These are phyloP conservation scores for Heliconius cydno DNA, from an alignment of 2,888 invertebrate genomes.

Conservation along the genomic window DNA sequence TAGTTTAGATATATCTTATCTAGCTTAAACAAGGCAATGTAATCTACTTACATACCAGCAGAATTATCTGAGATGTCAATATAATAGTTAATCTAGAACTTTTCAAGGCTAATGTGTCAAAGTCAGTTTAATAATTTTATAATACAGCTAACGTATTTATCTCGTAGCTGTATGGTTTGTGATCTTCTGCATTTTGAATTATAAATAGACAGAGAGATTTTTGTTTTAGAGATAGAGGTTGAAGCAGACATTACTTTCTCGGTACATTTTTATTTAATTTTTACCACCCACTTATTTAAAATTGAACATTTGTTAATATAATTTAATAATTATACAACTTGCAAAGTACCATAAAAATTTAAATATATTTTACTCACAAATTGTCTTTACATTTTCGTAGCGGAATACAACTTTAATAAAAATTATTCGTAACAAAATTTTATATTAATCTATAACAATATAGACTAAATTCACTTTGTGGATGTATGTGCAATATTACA, in stretches of 20 bases:
- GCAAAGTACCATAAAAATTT: neutral
- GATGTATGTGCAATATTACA: neutral
- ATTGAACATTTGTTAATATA: neutral
- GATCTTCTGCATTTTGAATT: neutral
- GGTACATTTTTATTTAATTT: neutral
- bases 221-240: neutral
- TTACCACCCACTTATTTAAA: neutral
- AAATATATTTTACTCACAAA: neutral
- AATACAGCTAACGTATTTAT: neutral
- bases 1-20: slow-evolving; percentile 8
- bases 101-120: slow-evolving; percentile 7
- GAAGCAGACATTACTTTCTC: neutral
- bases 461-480: neutral
- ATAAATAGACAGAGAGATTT: neutral
- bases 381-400: neutral
- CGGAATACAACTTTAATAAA: neutral
- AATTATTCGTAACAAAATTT: neutral
- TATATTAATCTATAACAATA: neutral
- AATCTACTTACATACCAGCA: slow-evolving; percentile 8
- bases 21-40: neutral
- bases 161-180: neutral
- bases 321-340: too few relatives aligned
- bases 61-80: slow-evolving; percentile 14
- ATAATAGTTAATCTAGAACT: slow-evolving; percentile 21
- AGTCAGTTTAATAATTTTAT: neutral